Base-by-base conservation (phyloP, 2,113 vertebrate genomes). In the Craseonycteris thonglongyai region DNA sequence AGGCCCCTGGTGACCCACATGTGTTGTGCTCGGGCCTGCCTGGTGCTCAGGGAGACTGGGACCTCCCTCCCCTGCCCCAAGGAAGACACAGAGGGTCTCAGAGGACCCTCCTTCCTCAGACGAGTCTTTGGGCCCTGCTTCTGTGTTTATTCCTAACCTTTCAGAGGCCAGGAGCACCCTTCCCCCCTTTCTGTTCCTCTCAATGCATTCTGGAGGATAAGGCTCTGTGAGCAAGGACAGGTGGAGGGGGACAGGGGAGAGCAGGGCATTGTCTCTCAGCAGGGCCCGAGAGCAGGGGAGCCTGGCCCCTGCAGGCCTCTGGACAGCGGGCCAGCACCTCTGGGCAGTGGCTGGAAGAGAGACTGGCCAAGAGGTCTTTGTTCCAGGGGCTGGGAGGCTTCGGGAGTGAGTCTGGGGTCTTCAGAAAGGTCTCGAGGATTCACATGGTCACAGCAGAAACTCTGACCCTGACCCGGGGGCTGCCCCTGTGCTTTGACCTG, bases 391-490 rank as follows among this genome's bases (percentile, higher is more conserved):
- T 8, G 6, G 40, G 19, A 86, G 45, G 79, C 33, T 33, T 5
- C 6, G 2, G 19, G 66, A 22, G 24, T 30, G 45, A 16, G 35
- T 69, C 72, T 49, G 28, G 13, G 13, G 15, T 45, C 35, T 47
- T 72, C 26, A 1, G 22, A 19, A 38, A 66, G 54, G n/a, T 26
- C 40, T 56, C 30, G 2, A 1, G 21, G 26, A 35, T 8, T 61
- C 33, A n/a, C 15, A 7, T 0, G 2, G 11, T 26, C 47, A 6
- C 22, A 2, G 58, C 15, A 0, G 59, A 42, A 74, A 13, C 51
- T 12, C 11, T 61, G 68, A 42, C 45, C 45, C 21, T 3, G 16
- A 42, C 45, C 45, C 21, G 2, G 16, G 49, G 45, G 45, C 42
- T 2, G 13, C 5, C 6, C 24, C 51, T 66, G 26, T 14, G 6